phyloP scores from a whole-genome alignment of 37 sponge, comb jelly and placozoan species.

The Tethya wilhelma region DNA sequence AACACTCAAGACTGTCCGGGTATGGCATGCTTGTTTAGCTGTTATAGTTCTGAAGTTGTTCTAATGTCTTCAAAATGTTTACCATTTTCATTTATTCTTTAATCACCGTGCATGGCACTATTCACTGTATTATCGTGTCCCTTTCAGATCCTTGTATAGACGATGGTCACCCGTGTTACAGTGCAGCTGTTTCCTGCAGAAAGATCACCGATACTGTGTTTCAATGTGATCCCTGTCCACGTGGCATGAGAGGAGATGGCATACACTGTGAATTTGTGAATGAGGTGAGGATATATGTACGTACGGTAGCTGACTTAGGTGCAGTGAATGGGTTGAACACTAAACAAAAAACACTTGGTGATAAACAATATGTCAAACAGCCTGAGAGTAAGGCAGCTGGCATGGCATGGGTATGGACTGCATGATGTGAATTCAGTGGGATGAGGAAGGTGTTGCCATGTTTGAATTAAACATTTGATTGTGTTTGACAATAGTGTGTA shows the following conservation, averaged over 20 bases:
- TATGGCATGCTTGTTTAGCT: conserved; percentile 19
- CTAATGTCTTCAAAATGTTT: neutral
- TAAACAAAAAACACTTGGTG: neutral
- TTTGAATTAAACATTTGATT: too few relatives aligned
- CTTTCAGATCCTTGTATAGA: conserved; percentile 70
- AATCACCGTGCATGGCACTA: neutral
- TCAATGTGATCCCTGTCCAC: conserved; percentile 86
- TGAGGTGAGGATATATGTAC: conserved; percentile 52
- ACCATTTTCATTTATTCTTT: neutral
- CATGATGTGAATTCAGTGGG: too few relatives aligned
- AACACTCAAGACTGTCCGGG: conserved; percentile 75
- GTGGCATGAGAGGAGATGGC: conserved; percentile 81
- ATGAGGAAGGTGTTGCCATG: too few relatives aligned
- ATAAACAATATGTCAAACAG: neutral
- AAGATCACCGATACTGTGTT: conserved; percentile 64
- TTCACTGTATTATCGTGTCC: neutral
- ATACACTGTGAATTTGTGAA: conserved; percentile 54
- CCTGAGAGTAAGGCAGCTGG: too few relatives aligned
- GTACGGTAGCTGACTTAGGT: too few relatives aligned
- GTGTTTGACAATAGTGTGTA: too few relatives aligned
- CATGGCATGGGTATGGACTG: too few relatives aligned
- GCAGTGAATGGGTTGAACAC: neutral
- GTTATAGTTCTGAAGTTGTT: neutral
- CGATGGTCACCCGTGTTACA: conserved; percentile 63
- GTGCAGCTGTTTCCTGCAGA: conserved; percentile 27